Conservation (phyloP, 2,113 vertebrate genomes). For the Prinia subflava region DNA sequence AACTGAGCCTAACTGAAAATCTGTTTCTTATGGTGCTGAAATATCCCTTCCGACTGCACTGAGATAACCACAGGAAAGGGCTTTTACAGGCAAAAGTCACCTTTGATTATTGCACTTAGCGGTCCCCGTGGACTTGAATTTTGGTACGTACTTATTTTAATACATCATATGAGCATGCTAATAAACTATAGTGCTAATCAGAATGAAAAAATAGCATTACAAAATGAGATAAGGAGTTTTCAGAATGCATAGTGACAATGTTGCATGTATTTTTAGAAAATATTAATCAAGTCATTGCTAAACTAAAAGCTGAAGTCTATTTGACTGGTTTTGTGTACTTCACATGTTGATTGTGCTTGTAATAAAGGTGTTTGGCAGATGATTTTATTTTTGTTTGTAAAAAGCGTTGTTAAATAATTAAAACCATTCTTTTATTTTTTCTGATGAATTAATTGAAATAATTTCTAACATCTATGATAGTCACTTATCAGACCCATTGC, state of each 20-base stretch:
- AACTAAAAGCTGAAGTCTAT: conserved; percentile 34
- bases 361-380: conserved; percentile 17
- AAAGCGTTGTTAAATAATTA: conserved; percentile 66
- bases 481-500: conserved; percentile 25
- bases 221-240: conserved; percentile 28
- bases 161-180: conserved; percentile 67
- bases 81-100: conserved; percentile 77
- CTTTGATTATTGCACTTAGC: conserved; percentile 77
- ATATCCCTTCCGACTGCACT: conserved; percentile 78
- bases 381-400: conserved; percentile 13
- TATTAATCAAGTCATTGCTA: conserved; percentile 38
- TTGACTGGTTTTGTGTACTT: conserved; percentile 31
- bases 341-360: conserved; percentile 50
- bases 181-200: conserved; percentile 30
- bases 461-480: conserved; percentile 16
- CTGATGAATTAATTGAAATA: conserved; percentile 41
- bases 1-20: conserved; percentile 75
- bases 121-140: conserved; percentile 75
- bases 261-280: conserved; percentile 50
- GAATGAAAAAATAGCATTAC: not conserved
- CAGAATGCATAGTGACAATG: conserved; percentile 43
- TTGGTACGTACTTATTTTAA: conserved; percentile 77
- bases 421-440: conserved; percentile 53
- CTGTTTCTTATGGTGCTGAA: conserved; percentile 81
- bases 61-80: conserved; percentile 74